phyloP scores from a whole-genome alignment of 2,797 vertebrate species.

The Crotalus adamanteus region DNA sequence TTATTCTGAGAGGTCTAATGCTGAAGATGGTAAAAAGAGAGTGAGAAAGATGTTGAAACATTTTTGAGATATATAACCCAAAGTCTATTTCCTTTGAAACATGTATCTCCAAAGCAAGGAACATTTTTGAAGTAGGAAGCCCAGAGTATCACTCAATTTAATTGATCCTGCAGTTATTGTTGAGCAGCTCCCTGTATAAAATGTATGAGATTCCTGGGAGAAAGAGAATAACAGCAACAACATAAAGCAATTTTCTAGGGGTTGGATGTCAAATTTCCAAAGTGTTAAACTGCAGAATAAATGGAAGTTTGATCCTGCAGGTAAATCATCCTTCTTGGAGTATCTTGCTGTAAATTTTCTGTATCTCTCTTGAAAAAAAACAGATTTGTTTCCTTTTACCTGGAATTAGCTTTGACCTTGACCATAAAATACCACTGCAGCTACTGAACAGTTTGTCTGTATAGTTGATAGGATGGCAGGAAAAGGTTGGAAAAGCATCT shows the following conservation, averaged over 20 bases:
- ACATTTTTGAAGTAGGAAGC: background rate
- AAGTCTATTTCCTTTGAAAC: background rate
- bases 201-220: background rate
- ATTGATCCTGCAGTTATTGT: background rate
- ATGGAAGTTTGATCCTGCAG: background rate
- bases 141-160: background rate
- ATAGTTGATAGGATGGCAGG: slow-evolving; percentile 26
- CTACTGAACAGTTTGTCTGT: slow-evolving; percentile 48
- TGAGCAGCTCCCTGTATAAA: background rate
- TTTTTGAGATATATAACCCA: background rate
- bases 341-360: slow-evolving; percentile 45
- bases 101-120: background rate
- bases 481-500: slow-evolving; percentile 42
- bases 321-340: background rate
- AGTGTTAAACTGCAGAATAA: background rate
- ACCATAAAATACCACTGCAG: slow-evolving; percentile 22
- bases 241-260: background rate
- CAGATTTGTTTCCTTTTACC: slow-evolving; percentile 54
- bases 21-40: too few species aligned
- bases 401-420: slow-evolving; percentile 45
- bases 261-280: background rate
- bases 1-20: background rate
- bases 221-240: background rate
- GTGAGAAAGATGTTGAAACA: background rate
- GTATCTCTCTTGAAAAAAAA: slow-evolving; percentile 48